phyloP scores from a whole-genome alignment of 2,113 vertebrate species.

The Cryptomyrus ogoouensis region DNA sequence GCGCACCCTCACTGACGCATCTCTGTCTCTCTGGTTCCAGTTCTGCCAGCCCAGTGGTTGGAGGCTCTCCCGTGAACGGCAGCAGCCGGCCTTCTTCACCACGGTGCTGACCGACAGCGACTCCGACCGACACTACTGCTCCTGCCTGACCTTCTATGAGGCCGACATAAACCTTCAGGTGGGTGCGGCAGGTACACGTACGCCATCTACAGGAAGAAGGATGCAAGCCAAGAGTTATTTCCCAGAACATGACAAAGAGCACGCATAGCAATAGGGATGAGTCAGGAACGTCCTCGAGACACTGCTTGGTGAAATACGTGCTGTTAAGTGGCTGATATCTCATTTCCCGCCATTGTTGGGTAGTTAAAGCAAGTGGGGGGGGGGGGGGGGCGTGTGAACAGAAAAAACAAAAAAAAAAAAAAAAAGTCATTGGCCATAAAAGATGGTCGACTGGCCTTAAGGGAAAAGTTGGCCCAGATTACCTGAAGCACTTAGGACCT shows the following conservation, averaged over 20 bases:
- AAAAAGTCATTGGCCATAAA: background rate
- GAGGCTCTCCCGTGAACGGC: slow-evolving; percentile 84
- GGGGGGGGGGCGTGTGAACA: background rate
- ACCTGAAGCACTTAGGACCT: background rate
- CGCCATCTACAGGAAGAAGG: background rate
- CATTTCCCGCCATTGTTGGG: background rate
- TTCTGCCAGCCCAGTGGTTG: slow-evolving; percentile 96
- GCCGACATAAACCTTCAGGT: slow-evolving; percentile 96
- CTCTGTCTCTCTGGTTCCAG: slow-evolving; percentile 53
- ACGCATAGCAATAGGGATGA: background rate
- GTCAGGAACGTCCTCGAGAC: background rate
- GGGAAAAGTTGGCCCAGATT: background rate
- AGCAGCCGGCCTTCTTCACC: slow-evolving; percentile 87
- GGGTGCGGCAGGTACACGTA: slow-evolving; percentile 27
- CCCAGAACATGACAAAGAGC: background rate
- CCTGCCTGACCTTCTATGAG: slow-evolving; percentile 92
- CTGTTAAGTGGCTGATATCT: background rate
- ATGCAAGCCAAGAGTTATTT: background rate
- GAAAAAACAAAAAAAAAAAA: background rate
- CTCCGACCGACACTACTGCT: slow-evolving; percentile 94
- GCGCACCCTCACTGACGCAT: background rate
- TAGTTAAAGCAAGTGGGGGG: background rate
- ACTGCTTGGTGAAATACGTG: background rate
- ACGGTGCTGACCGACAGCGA: slow-evolving; percentile 96
- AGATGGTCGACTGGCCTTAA: background rate